Percentiles rank a stretch among this genome's conserved stretches.
Evolutionary conservation across 2,888 invertebrate genomes (phyloP).

Genomic region (Aproaerema taeniolella): DNA sequence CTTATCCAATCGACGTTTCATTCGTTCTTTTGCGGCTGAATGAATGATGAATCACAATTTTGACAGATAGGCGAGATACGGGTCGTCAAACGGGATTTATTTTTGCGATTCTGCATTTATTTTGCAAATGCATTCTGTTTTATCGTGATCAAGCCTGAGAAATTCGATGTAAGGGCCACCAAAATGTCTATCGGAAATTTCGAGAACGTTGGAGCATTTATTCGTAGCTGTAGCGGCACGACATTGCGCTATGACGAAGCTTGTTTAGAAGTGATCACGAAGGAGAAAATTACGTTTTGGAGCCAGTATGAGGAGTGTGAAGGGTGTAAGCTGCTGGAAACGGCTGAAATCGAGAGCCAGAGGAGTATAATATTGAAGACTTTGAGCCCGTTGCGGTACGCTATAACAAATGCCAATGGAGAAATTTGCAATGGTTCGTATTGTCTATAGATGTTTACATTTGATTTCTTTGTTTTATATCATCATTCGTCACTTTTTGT

Average conservation of each 20-base stretch:
- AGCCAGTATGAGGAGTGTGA: conserved; percentile 69
- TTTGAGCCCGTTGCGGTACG: conserved; percentile 50
- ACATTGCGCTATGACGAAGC: conserved; percentile 59
- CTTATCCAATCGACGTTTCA: too few species aligned
- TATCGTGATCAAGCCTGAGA: conserved; percentile 1
- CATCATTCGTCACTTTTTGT: too few species aligned
- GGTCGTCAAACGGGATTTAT: conserved; percentile 10
- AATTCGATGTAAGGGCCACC: conserved; percentile 6
- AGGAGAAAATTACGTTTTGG: conserved; percentile 47
- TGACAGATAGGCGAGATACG: conserved; percentile 1
- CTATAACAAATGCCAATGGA: conserved; percentile 36
- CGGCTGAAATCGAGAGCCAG: conserved; percentile 29
- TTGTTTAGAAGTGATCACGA: conserved; percentile 57
- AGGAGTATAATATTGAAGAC: conserved; percentile 45
- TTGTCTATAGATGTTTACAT: conserved; percentile 5
- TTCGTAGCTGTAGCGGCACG: conserved; percentile 47
- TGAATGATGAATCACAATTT: conserved; percentile 3
- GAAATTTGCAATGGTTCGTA: conserved; percentile 58
- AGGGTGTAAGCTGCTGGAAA: conserved; percentile 47
- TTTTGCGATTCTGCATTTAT: conserved; percentile 32
- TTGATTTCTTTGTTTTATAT: conserved; percentile 9
- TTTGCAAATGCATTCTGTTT: conserved; percentile 20
- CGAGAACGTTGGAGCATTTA: conserved; percentile 59
- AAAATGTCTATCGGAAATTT: conserved; percentile 53
- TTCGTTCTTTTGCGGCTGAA: too few species aligned